Percentiles rank a stretch among this genome's conserved stretches.
Evolutionary conservation across 2,113 vertebrate species (phyloP).

Genomic region (Polypterus bichir): DNA sequence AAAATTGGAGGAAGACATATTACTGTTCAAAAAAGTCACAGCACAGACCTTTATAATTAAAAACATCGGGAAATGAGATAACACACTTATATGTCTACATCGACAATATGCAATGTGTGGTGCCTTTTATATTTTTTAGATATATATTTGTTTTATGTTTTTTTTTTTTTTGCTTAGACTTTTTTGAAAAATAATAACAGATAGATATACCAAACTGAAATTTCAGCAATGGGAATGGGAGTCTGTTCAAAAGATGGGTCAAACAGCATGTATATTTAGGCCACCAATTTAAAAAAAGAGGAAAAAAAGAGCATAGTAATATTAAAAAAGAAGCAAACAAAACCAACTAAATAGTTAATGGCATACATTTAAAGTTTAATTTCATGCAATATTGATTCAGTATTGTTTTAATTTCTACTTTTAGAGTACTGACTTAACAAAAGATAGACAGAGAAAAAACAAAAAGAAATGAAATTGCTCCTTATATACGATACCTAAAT

Average conservation of each 20-base stretch:
- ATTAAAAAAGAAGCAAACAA: constrained; percentile 60
- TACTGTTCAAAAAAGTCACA: too few relatives aligned
- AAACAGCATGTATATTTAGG: constrained; percentile 51
- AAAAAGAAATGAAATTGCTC: constrained; percentile 18
- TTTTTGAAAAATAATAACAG: constrained; percentile 49
- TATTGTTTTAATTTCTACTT: constrained; percentile 29
- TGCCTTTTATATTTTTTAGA: too few relatives aligned
- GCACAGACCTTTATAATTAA: too few relatives aligned
- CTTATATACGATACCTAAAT: constrained; percentile 84
- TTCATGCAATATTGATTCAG: constrained; percentile 25
- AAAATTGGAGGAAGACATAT: too few relatives aligned
- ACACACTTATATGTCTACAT: too few relatives aligned
- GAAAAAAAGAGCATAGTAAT: constrained; percentile 36
- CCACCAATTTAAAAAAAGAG: neutral
- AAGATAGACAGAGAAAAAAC: constrained; percentile 8
- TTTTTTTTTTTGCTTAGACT: constrained; percentile 42
- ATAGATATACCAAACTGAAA: constrained; percentile 21
- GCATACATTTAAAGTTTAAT: neutral
- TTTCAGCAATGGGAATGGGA: constrained; percentile 40
- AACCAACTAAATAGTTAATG: constrained; percentile 3
- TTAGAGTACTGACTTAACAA: constrained; percentile 11
- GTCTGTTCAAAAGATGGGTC: constrained; percentile 71
- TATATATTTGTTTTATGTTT: too few relatives aligned
- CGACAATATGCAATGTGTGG: too few relatives aligned
- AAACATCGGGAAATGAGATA: too few relatives aligned